Conservation (phyloP, 2,113 vertebrate species). For the Strix aluco region DNA sequence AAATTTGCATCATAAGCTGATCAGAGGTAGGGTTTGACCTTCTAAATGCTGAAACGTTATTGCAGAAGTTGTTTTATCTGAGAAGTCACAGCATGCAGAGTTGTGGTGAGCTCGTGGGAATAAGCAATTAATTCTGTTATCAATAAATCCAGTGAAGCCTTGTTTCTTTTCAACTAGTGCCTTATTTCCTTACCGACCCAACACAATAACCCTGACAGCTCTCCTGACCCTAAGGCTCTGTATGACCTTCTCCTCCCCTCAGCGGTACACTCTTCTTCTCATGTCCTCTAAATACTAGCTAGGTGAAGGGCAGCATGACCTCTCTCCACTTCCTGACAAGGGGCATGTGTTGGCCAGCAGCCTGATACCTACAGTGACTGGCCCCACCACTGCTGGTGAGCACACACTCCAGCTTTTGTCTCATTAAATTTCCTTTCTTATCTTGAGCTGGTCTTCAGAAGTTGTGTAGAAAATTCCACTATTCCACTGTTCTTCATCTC, state of each 20-base stretch:
- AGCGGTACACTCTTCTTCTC: not conserved
- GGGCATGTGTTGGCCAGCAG: not conserved
- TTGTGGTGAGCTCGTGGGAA: not conserved
- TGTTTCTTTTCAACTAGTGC: not conserved
- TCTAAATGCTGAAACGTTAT: not conserved
- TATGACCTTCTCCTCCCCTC: not conserved
- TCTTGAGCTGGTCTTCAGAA: not conserved
- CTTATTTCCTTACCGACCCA: not conserved
- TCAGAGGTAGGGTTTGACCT: not conserved
- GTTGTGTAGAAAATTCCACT: not conserved
- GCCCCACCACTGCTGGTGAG: not conserved
- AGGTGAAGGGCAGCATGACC: not conserved
- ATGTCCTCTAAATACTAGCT: not conserved
- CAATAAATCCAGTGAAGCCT: not conserved
- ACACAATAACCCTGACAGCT: not conserved
- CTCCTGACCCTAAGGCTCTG: not conserved
- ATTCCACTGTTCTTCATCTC: not conserved
- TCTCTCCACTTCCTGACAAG: not conserved
- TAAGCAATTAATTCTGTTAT: not conserved
- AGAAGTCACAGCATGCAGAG: not conserved
- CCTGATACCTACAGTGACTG: fast-evolving
- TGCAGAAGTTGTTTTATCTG: not conserved
- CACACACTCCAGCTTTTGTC: not conserved
- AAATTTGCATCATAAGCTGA: not conserved
- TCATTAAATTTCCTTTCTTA: not conserved